These are phyloP conservation scores for Tricholauxania praeusta DNA, from an alignment of 2,888 invertebrate species.

Conservation along the genomic window DNA sequence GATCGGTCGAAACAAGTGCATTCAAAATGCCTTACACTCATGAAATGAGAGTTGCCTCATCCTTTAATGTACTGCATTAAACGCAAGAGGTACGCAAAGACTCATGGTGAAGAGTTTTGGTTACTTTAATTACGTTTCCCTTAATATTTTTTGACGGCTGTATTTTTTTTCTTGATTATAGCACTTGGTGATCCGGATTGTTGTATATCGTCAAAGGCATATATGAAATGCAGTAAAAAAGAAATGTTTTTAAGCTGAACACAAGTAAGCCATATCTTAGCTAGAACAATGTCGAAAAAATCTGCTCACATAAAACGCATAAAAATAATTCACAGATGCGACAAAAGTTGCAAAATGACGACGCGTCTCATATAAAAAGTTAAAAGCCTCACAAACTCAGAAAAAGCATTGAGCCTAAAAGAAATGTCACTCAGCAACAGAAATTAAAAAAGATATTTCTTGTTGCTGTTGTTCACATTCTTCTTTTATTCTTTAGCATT, in stretches of 20 bases:
- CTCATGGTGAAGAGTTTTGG: too few species aligned
- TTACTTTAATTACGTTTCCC: too few species aligned
- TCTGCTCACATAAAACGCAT: not conserved
- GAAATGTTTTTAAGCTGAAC: not conserved
- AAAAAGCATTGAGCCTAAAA: too few species aligned
- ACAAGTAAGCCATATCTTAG: not conserved
- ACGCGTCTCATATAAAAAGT: slow-evolving; percentile 7
- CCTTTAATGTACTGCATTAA: too few species aligned
- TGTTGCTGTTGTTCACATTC: not conserved
- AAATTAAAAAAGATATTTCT: slow-evolving; percentile 1
- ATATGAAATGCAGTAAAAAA: not conserved
- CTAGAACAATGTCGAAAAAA: not conserved
- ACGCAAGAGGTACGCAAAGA: too few species aligned
- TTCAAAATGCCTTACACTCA: too few species aligned
- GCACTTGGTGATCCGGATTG: too few species aligned
- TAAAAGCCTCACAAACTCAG: not conserved
- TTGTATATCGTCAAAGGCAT: too few species aligned
- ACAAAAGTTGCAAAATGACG: slow-evolving; percentile 5
- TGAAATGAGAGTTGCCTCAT: too few species aligned
- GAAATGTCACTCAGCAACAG: slow-evolving; percentile 5
- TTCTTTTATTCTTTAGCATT: slow-evolving; percentile 21
- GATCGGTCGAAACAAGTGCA: too few species aligned
- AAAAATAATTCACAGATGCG: slow-evolving; percentile 19
- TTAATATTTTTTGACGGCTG: too few species aligned
- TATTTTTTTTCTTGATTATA: too few species aligned